Percentiles rank a stretch among this genome's conserved stretches.
These are phyloP conservation scores for Nematopogon swammerdamellus DNA, from an alignment of 2,888 invertebrate genomes.

Conservation along the genomic window DNA sequence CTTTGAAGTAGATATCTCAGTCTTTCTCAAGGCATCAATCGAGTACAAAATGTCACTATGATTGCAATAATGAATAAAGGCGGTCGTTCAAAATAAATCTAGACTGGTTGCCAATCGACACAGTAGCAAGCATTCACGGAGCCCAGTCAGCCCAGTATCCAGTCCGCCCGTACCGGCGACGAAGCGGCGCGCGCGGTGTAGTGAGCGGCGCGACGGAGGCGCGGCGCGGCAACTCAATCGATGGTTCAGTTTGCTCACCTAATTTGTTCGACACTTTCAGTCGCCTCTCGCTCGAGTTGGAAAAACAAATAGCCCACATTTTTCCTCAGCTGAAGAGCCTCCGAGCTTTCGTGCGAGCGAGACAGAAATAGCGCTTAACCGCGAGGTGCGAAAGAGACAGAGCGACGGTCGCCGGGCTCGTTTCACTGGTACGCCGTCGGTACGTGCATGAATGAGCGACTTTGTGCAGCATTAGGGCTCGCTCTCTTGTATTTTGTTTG, in stretches of 20 bases:
- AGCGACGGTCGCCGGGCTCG: not conserved
- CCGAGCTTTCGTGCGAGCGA: not conserved
- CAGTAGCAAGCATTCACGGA: too few species aligned
- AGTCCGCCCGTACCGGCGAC: not conserved
- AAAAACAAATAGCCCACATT: conserved; percentile 53
- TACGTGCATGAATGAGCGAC: not conserved
- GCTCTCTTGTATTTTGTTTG: not conserved
- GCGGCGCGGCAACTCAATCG: conserved; percentile 38
- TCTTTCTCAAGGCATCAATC: too few species aligned
- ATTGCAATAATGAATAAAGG: too few species aligned
- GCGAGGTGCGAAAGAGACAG: not conserved
- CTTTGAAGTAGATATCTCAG: too few species aligned
- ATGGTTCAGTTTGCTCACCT: conserved; percentile 55
- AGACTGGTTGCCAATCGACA: too few species aligned
- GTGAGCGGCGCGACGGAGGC: too few species aligned
- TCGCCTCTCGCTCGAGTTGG: conserved; percentile 37
- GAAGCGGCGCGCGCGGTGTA: too few species aligned
- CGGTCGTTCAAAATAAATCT: too few species aligned
- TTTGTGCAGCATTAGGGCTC: not conserved
- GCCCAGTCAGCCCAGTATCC: too few species aligned
- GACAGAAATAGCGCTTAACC: too few species aligned
- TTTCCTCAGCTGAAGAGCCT: conserved; percentile 32
- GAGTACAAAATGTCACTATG: too few species aligned
- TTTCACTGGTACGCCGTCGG: not conserved
- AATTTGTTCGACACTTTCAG: conserved; percentile 38